Conservation (phyloP, 1,140 invertebrate genomes). For the Anastrepha obliqua region DNA sequence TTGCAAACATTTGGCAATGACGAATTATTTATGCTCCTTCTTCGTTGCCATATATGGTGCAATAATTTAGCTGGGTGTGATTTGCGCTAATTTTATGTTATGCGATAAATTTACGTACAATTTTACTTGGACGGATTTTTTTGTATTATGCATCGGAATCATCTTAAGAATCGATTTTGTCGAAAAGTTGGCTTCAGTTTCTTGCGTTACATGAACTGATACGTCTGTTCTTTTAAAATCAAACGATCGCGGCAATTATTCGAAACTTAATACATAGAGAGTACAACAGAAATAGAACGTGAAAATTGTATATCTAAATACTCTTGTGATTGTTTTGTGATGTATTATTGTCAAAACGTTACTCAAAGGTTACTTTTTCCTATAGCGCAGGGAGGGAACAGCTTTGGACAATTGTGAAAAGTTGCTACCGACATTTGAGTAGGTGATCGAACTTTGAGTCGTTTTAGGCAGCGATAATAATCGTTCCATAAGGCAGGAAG, state of each 20-base stretch:
- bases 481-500: too few relatives aligned
- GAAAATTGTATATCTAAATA: too few relatives aligned
- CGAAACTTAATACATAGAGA: too few relatives aligned
- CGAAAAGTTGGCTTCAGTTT: not conserved
- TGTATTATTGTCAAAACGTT: too few relatives aligned
- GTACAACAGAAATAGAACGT: too few relatives aligned
- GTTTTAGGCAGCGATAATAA: too few relatives aligned
- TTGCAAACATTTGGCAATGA: conserved; percentile 19
- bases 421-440: too few relatives aligned
- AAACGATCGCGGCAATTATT: not conserved
- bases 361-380: too few relatives aligned
- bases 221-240: not conserved
- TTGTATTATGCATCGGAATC: not conserved
- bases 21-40: conserved; percentile 20
- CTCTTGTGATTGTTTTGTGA: too few relatives aligned
- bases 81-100: conserved; percentile 44
- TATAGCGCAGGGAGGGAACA: too few relatives aligned
- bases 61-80: conserved; percentile 10
- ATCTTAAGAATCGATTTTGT: not conserved
- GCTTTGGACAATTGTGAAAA: too few relatives aligned
- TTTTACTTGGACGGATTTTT: not conserved
- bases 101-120: not conserved
- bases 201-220: not conserved
- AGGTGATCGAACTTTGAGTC: too few relatives aligned
- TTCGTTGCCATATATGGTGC: not conserved